Conservation (phyloP, 92 coral and sea anemone genomes). For the Siderastrea siderea region DNA sequence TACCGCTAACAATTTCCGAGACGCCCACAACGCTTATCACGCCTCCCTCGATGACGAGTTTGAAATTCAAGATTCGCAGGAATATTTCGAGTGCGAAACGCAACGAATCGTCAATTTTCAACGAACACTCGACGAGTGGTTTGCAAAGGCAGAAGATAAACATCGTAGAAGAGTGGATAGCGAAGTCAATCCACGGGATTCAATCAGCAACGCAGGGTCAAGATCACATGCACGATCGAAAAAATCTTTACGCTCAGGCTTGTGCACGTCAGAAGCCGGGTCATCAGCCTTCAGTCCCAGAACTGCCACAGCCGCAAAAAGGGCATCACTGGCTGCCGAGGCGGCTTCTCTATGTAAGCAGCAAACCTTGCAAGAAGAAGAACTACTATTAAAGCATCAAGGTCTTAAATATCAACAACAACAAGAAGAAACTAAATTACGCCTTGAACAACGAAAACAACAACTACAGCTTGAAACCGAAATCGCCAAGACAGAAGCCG, state of each 20-base stretch:
- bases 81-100: slow-evolving; percentile 15
- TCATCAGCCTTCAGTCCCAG: no score
- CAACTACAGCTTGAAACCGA: no score
- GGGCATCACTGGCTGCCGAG: no score
- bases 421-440: no score
- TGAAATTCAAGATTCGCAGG: slow-evolving; percentile 18
- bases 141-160: neutral
- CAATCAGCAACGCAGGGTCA: neutral
- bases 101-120: slow-evolving; percentile 6
- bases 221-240: neutral
- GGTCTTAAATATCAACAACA: no score
- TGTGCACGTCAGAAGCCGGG: no score
- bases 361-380: no score
- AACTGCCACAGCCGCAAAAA: no score
- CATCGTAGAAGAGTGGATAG: neutral
- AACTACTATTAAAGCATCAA: no score
- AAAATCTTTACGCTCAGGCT: neutral
- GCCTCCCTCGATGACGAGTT: slow-evolving; percentile 17
- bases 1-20: neutral
- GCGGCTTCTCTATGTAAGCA: no score
- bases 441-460: no score
- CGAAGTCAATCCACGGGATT: neutral
- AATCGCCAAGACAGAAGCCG: no score
- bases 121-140: slow-evolving; percentile 19
- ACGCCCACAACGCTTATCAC: slow-evolving; percentile 22